Conservation (phyloP, 2,888 invertebrate genomes). For the Rotaria macrura region DNA sequence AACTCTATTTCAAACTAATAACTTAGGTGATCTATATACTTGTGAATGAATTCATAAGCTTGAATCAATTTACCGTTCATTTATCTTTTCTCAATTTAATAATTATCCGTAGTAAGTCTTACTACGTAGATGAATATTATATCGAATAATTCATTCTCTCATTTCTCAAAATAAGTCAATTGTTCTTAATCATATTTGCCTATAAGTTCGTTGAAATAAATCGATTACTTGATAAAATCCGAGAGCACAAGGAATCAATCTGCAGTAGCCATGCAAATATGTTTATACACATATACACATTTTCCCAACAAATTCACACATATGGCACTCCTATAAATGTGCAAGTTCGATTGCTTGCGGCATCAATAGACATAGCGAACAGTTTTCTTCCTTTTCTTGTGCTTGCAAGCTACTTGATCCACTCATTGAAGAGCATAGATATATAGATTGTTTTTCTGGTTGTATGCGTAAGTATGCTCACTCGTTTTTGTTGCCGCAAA, state of each 20-base stretch:
- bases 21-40: too few species aligned
- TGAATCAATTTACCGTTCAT: background rate
- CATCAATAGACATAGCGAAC: background rate
- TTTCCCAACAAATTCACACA: slow-evolving; percentile 8
- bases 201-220: background rate
- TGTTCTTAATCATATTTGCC: background rate
- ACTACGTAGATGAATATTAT: background rate
- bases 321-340: slow-evolving; percentile 5
- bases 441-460: slow-evolving; percentile 15
- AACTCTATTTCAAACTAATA: too few species aligned
- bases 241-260: background rate
- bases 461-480: background rate
- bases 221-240: background rate
- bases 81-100: background rate
- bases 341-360: background rate
- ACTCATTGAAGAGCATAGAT: background rate
- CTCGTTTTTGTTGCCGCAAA: background rate
- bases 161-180: background rate
- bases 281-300: background rate
- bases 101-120: background rate
- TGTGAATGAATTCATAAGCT: background rate
- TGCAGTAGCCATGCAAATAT: background rate
- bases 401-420: slow-evolving; percentile 8
- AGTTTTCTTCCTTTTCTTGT: background rate
- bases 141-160: background rate